Evolutionary conservation across 2,888 invertebrate genomes (phyloP).

Genomic region (Heliconius cydno): DNA sequence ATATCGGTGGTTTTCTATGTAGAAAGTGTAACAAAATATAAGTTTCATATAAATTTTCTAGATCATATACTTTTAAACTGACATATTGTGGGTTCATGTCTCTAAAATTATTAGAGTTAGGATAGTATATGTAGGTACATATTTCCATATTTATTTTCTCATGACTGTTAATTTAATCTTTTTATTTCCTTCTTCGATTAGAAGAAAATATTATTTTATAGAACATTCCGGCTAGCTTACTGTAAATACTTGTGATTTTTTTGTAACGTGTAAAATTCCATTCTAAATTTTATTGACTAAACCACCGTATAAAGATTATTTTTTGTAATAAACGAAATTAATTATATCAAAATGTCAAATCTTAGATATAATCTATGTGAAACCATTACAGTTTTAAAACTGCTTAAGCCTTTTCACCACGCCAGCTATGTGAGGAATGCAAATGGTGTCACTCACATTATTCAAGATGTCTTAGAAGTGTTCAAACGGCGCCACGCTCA

Average conservation of each 20-base stretch:
- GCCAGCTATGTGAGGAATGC: constrained; percentile 40
- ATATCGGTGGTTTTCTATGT: constrained; percentile 29
- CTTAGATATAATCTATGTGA: not conserved
- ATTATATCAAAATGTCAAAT: not conserved
- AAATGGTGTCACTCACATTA: constrained; percentile 43
- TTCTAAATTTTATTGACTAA: not conserved
- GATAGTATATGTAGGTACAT: not conserved
- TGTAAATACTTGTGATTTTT: too few relatives aligned
- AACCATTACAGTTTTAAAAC: constrained; percentile 8
- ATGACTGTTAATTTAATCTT: too few relatives aligned
- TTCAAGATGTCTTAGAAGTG: constrained; percentile 42
- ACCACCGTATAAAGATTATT: not conserved
- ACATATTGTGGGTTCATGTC: not conserved
- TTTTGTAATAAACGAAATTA: not conserved
- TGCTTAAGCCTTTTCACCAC: constrained; percentile 28
- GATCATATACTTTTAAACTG: constrained; percentile 20
- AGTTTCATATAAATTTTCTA: constrained; percentile 17
- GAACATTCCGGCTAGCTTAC: too few relatives aligned
- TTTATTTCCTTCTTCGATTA: too few relatives aligned
- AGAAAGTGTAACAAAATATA: constrained; percentile 33
- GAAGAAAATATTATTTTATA: too few relatives aligned
- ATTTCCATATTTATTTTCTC: too few relatives aligned
- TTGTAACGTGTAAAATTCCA: not conserved
- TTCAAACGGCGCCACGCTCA: constrained; percentile 39
- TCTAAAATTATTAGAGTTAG: not conserved